Evolutionary conservation across 2,797 vertebrate genomes (phyloP).

Genomic region (Neosilurus hyrtlii): DNA sequence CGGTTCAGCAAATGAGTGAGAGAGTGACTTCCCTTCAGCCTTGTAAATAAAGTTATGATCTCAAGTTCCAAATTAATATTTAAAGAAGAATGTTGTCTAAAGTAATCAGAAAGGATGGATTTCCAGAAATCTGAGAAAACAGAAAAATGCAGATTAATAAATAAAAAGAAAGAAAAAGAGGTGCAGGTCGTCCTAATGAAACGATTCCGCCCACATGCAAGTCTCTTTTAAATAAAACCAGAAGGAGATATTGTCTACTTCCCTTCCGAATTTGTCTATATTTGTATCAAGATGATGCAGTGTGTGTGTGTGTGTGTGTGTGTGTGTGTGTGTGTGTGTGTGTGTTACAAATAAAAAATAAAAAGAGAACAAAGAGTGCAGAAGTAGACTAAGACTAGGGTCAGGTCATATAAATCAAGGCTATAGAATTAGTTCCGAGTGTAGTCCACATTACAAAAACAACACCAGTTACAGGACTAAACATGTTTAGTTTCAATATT

Average conservation of each 20-base stretch:
- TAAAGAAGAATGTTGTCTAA: not conserved
- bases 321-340: too few species aligned
- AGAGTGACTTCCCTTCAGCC: not conserved
- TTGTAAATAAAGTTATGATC: not conserved
- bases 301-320: not conserved
- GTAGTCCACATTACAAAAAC: not conserved
- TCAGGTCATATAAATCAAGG: conserved; percentile 4
- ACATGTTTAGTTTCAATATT: not conserved
- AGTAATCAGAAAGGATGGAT: not conserved
- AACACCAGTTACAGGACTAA: not conserved
- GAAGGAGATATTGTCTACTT: conserved; percentile 12
- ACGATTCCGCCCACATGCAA: not conserved
- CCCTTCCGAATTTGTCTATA: not conserved
- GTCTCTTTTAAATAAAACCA: not conserved
- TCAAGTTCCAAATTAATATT: not conserved
- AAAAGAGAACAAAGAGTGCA: conserved; percentile 1
- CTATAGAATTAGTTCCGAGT: not conserved
- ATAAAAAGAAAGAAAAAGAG: not conserved
- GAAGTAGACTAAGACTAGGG: conserved; percentile 20
- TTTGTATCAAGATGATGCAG: conserved; percentile 25
- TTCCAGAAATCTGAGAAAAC: not conserved
- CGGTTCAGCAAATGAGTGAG: too few species aligned
- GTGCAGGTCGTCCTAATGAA: not conserved
- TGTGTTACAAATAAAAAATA: too few species aligned
- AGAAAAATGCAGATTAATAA: not conserved